Evolutionary conservation across 2,888 invertebrate species (phyloP), one percentile per base, ranked within the genome.

Genomic region (Ormyrus rosae): DNA sequence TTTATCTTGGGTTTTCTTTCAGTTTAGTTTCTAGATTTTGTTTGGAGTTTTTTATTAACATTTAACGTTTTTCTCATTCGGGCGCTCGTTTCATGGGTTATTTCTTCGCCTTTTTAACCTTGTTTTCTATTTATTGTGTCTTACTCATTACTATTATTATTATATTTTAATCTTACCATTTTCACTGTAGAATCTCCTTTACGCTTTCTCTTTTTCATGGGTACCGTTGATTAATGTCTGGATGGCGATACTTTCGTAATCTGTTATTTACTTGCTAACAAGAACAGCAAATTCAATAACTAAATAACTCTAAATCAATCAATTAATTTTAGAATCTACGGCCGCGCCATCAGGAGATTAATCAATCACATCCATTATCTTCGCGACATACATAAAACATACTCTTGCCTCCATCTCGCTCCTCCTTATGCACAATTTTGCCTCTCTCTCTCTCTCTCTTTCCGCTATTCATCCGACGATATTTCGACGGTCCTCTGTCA

Each of bases 401-500:
- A 64, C 45, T 75, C 63, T 71, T 70, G 34, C 48, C 34, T 58
- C 65, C 50, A 71, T 71, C 8, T 8, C 46, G 46, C 48, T 72
- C 46, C 68, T 61, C 75, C 65, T 69, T 64, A 51, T 58, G 46
- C 10, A 60, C 70, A 48, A 65, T 68, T 61, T 74, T 83, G n/a
- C 71, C 72, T 79, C 34, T 79, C 60, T 77, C 72, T 79, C 46
- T 76, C 51, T 55, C 68, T 71, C 61, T 69, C 76, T 77, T 68
- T 76, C 65, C 34, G 34, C 34, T 3, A 34, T 34, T 34, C 34
- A 34, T 2, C 34, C 2, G 34, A 34, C 34, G 34, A 34, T 34
- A 34, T 34, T 34, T 34, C 34, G 34, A 34, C 34, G 34, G 34
- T 34, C 34, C 63, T 81, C 45, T 76, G 65, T 58, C 19, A 48